phyloP scores from a whole-genome alignment of 2,797 vertebrate species.

The Basileuterus tristriatus region DNA sequence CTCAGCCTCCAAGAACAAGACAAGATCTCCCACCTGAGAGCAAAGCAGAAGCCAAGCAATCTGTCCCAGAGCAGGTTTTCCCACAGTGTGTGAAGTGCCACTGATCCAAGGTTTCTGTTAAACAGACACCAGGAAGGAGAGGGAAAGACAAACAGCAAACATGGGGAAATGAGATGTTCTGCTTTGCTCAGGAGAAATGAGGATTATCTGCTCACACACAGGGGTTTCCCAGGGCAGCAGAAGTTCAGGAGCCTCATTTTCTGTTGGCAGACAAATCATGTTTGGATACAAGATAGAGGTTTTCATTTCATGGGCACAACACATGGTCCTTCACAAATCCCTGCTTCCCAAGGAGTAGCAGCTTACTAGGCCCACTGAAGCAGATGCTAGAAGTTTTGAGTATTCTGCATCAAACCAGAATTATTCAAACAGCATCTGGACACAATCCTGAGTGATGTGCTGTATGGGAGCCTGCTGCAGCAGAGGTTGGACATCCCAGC shows the following conservation, averaged over 20 bases:
- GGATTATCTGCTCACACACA: neutral
- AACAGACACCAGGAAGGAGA: neutral
- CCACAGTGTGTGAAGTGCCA: neutral
- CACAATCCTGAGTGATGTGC: neutral
- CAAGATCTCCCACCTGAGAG: rapidly evolving
- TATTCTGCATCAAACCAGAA: neutral
- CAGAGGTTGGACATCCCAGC: neutral
- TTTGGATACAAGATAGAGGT: neutral
- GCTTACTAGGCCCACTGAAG: neutral
- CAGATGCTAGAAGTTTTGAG: neutral
- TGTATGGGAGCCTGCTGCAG: neutral
- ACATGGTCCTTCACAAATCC: neutral
- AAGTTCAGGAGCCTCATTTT: rapidly evolving
- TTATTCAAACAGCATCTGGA: neutral
- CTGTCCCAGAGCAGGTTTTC: neutral
- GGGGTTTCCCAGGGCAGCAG: neutral
- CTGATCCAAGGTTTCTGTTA: neutral
- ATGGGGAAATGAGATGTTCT: neutral
- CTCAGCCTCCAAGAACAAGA: neutral
- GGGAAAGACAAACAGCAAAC: neutral
- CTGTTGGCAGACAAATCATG: neutral
- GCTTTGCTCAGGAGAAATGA: neutral
- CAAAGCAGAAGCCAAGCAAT: neutral
- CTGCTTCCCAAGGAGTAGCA: neutral
- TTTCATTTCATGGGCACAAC: neutral